These are phyloP conservation scores for Brienomyrus longianalis DNA, from an alignment of 2,113 vertebrate genomes.

Conservation along the genomic window DNA sequence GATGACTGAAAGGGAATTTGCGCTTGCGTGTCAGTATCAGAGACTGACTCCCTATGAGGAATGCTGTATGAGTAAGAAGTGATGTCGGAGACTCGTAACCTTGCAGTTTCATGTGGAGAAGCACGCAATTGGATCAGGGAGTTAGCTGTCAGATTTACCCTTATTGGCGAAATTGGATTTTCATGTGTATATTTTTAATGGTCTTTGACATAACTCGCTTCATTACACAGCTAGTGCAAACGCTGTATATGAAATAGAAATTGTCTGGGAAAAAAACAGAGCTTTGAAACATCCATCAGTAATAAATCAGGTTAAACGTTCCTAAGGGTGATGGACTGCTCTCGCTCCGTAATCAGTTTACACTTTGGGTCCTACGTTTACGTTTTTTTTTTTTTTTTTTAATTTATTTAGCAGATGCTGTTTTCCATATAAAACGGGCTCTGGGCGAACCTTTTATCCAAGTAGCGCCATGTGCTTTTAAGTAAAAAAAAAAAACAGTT, in stretches of 20 bases:
- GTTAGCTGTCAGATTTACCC: neutral
- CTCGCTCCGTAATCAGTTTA: neutral
- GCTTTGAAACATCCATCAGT: neutral
- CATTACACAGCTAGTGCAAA: neutral
- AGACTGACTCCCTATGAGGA: neutral
- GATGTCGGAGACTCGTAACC: neutral
- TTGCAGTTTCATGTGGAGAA: neutral
- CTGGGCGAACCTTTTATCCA: neutral
- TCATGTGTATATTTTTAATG: neutral
- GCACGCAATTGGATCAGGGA: neutral
- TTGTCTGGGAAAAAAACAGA: neutral
- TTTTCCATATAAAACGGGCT: neutral
- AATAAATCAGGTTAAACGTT: neutral
- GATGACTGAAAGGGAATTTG: neutral
- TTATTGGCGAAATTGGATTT: neutral
- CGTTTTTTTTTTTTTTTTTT: neutral
- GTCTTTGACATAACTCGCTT: neutral
- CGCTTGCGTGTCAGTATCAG: neutral
- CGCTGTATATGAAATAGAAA: neutral
- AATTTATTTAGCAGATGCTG: neutral
- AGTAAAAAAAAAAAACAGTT: neutral
- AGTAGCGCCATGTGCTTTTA: neutral
- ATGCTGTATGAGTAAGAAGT: neutral
- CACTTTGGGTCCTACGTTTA: neutral
- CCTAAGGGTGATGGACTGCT: neutral